Evolutionary conservation across 2,888 invertebrate species (phyloP).

Genomic region (Piscicola geometra): DNA sequence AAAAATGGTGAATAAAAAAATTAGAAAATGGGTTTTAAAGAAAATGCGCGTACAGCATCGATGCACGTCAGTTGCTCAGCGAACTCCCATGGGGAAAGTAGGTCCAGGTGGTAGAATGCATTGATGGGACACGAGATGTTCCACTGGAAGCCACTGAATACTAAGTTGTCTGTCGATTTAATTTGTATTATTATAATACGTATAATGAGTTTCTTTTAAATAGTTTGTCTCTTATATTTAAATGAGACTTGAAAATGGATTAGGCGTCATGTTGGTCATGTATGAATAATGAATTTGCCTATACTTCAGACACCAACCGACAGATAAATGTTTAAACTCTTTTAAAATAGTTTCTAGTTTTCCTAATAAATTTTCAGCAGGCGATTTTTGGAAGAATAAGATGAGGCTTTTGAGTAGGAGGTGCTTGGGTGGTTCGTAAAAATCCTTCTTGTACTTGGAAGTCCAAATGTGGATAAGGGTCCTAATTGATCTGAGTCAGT

Average conservation of each 20-base stretch:
- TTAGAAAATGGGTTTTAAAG: too few relatives aligned
- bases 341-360: neutral
- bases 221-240: too few relatives aligned
- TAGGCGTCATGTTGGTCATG: too few relatives aligned
- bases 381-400: constrained; percentile 66
- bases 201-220: too few relatives aligned
- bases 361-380: neutral
- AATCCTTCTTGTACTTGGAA: constrained; percentile 93
- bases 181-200: too few relatives aligned
- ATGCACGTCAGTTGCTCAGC: constrained; percentile 95
- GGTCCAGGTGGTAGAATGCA: constrained; percentile 39
- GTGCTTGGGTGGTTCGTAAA: constrained; percentile 74
- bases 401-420: constrained; percentile 75
- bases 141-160: neutral
- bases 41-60: constrained; percentile 71
- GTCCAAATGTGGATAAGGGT: constrained; percentile 83
- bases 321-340: neutral
- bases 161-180: neutral
- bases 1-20: too few relatives aligned
- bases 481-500: constrained; percentile 43
- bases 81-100: constrained; percentile 57
- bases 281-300: too few relatives aligned
- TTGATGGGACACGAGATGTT: constrained; percentile 37
- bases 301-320: too few relatives aligned
- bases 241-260: too few relatives aligned